Base-by-base conservation (phyloP, 1,140 invertebrate species). In the Heliconius nattereri region DNA sequence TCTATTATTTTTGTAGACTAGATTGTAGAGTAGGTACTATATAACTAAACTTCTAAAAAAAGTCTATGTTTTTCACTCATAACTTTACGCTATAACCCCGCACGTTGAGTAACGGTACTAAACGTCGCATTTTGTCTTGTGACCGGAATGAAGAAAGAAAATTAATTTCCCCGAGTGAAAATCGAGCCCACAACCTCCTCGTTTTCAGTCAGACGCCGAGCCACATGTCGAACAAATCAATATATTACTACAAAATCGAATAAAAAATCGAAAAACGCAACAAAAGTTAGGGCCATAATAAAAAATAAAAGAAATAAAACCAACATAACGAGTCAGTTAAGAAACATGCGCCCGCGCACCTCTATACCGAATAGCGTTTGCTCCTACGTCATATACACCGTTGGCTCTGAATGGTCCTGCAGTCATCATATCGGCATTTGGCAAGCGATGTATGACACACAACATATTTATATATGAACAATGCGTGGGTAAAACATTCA, bases 291-390 rank as follows among this genome's bases (percentile, higher is more conserved):
- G n/a, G n/a, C 2, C n/a, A 23, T 23, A 60, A 3, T n/a, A 60
- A 20, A 60, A 60, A 23, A 60, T 11, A 9, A 60, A 26, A 66
- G 9, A 26, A 66, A 13, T 13, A n/a, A n/a, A 66, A 66, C 8
- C 11, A 9, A 16, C 23, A 66, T 29, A 66, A 66, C 60, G 23
- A 66, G 60, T 66, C 60, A 66, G 60, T 29, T 60, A 29, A 26
- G 7, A 83, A 81, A 76, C 75, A 82, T 85, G 85, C 78, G 86
- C 85, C 85, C 79, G 80, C 83, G 80, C 76, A 78, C 40, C 73
- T 66, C 60, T 66, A 26, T 16, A 13, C n/a, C 9, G 3, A 16
- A 57, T n/a, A 13, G 23, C 60, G 9, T 66, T 26, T 29, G 13
- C 3, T 16, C 9, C n/a, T 32, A 54, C 66, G 76, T 77, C 74